Evolutionary conservation across 2,888 invertebrate genomes (phyloP).

Genomic region (Drosophila putrida): DNA sequence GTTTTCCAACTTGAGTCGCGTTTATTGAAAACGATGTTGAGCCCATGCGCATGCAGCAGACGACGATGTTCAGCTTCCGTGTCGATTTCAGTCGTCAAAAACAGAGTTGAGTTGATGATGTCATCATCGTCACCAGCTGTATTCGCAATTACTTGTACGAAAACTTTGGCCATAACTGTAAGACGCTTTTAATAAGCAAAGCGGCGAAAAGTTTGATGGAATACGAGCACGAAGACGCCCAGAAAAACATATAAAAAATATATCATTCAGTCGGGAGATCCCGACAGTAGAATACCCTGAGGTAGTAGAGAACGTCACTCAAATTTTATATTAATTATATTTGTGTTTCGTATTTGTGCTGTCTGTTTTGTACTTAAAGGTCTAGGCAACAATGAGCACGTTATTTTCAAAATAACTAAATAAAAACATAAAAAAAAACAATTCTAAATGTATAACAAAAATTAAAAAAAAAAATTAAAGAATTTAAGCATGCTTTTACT

Average conservation of each 20-base stretch:
- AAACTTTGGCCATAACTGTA: constrained; percentile 69
- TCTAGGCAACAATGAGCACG: no score
- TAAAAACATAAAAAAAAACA: no score
- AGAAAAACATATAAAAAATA: neutral
- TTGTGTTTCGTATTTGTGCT: no score
- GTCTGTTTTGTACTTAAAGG: no score
- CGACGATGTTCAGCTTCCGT: neutral
- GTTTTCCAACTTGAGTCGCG: constrained; percentile 6
- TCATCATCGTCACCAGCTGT: constrained; percentile 71
- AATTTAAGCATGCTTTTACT: no score
- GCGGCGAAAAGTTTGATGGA: constrained; percentile 45
- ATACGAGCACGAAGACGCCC: constrained; percentile 20
- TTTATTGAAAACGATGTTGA: constrained; percentile 12
- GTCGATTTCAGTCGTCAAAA: neutral
- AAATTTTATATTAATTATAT: no score
- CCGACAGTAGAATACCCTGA: no score
- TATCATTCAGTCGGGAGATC: no score
- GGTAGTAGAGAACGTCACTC: no score
- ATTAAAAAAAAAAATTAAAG: no score
- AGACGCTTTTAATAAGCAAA: constrained; percentile 57
- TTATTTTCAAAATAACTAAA: no score
- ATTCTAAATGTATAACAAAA: no score
- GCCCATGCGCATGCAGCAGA: constrained; percentile 17
- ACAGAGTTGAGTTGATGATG: constrained; percentile 38
- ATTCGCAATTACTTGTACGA: constrained; percentile 39